These are phyloP conservation scores for Onthophagus taurus DNA, from an alignment of 1,140 invertebrate species.

Conservation along the genomic window DNA sequence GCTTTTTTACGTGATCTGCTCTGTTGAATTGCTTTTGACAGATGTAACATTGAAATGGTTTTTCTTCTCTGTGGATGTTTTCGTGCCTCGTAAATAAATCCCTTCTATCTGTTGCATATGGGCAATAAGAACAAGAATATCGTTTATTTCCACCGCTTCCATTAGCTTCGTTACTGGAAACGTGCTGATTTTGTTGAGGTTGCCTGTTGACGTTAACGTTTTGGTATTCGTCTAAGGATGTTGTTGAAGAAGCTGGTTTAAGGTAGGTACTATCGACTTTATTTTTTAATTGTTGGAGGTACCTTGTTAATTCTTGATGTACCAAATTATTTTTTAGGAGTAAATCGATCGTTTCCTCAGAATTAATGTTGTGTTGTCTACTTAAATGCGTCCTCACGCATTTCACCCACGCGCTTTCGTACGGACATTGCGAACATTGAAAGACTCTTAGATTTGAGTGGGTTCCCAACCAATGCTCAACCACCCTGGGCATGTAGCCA, in stretches of 20 bases:
- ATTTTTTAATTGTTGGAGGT: conserved; percentile 55
- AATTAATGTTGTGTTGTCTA: conserved; percentile 54
- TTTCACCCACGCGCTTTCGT: conserved; percentile 64
- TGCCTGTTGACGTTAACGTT: conserved; percentile 5
- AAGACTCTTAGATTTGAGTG: conserved; percentile 67
- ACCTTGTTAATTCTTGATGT: conserved; percentile 61
- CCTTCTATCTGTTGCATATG: conserved; percentile 81
- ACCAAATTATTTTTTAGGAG: conserved; percentile 62
- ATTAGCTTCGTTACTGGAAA: conserved; percentile 30
- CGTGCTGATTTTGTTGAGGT: conserved; percentile 1
- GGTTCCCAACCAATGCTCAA: conserved; percentile 75
- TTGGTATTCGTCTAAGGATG: conserved; percentile 21
- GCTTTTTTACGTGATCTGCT: conserved; percentile 92
- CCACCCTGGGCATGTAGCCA: conserved; percentile 64
- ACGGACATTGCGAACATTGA: conserved; percentile 61
- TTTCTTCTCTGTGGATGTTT: conserved; percentile 90
- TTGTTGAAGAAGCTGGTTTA: conserved; percentile 18
- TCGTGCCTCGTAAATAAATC: conserved; percentile 93
- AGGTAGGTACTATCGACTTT: conserved; percentile 44
- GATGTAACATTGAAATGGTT: conserved; percentile 86
- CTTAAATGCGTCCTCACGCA: conserved; percentile 64
- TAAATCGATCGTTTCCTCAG: conserved; percentile 47
- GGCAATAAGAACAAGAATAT: conserved; percentile 76
- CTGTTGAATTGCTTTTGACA: conserved; percentile 88
- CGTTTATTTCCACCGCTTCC: conserved; percentile 49